Conservation (phyloP, 2,888 invertebrate species). For the Scaptodrosophila latifasciaeformis region DNA sequence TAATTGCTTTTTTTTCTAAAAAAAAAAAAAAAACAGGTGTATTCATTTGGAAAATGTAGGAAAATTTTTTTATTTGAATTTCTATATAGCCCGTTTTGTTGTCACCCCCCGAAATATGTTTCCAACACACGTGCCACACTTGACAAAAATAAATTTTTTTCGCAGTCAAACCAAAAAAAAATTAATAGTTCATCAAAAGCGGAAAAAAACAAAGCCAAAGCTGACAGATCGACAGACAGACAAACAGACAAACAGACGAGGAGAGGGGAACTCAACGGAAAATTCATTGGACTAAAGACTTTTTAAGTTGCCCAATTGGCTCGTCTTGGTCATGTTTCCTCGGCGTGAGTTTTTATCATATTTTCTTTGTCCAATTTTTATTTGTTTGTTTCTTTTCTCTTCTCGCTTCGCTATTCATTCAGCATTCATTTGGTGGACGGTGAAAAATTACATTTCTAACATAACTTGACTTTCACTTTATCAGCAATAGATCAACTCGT, state of each 20-base stretch:
- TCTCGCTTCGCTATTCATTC: not conserved
- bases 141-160: slow-evolving; percentile 42
- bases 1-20: too few species aligned
- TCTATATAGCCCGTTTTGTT: too few species aligned
- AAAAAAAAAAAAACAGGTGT: too few species aligned
- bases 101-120: slow-evolving; percentile 24
- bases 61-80: too few species aligned
- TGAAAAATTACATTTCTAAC: slow-evolving; percentile 62
- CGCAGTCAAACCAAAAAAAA: slow-evolving; percentile 33
- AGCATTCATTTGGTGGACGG: too few species aligned
- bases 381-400: slow-evolving; percentile 7
- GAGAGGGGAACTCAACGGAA: not conserved
- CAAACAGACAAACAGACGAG: slow-evolving; percentile 17
- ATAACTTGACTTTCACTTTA: slow-evolving; percentile 68
- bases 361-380: not conserved
- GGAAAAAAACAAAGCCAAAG: slow-evolving; percentile 25
- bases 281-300: not conserved
- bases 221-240: slow-evolving; percentile 51
- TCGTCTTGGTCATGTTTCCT: too few species aligned
- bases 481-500: slow-evolving; percentile 53
- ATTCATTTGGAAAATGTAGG: too few species aligned
- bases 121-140: slow-evolving; percentile 53
- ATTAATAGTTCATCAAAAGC: slow-evolving; percentile 60
- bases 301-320: not conserved
- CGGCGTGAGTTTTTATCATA: too few species aligned